phyloP scores from a whole-genome alignment of 1,140 invertebrate genomes.

The Ips nitidus region DNA sequence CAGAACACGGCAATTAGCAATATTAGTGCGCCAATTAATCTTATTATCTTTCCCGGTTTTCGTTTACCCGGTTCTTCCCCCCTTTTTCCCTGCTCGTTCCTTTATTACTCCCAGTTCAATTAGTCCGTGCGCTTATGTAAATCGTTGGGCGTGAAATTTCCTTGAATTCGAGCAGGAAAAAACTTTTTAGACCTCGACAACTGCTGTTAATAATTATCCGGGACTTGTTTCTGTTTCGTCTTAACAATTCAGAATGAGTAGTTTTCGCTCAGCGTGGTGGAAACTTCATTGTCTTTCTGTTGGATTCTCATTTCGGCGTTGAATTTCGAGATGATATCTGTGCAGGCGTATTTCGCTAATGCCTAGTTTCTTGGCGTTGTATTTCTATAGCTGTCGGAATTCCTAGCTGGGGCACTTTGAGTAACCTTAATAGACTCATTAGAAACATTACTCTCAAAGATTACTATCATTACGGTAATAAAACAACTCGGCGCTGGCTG shows the following conservation, averaged over 20 bases:
- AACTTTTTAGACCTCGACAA: no score
- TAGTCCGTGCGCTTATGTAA: not conserved
- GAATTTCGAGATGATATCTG: slow-evolving; percentile 1
- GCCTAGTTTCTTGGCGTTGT: not conserved
- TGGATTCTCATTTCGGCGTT: slow-evolving; percentile 1
- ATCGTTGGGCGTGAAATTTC: no score
- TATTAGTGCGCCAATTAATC: slow-evolving; percentile 27
- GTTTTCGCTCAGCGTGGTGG: slow-evolving; percentile 1
- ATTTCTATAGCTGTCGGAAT: not conserved
- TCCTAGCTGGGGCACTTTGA: slow-evolving; percentile 5
- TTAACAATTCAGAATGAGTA: not conserved
- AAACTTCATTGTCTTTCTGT: slow-evolving; percentile 9
- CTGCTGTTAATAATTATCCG: not conserved
- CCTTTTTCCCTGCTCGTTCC: not conserved
- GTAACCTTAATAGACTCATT: slow-evolving; percentile 1
- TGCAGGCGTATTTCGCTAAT: slow-evolving; percentile 3
- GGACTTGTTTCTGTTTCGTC: not conserved
- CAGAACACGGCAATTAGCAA: slow-evolving; percentile 24
- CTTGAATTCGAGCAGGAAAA: no score
- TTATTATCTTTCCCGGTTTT: slow-evolving; percentile 29
- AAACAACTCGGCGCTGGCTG: not conserved
- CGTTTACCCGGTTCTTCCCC: slow-evolving; percentile 11
- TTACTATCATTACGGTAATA: not conserved
- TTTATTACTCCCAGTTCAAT: not conserved
- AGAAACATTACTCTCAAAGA: not conserved